Evolutionary conservation across 1,140 invertebrate genomes (phyloP), one percentile per base, ranked within the genome.

Genomic region (Aphidius ervi): DNA sequence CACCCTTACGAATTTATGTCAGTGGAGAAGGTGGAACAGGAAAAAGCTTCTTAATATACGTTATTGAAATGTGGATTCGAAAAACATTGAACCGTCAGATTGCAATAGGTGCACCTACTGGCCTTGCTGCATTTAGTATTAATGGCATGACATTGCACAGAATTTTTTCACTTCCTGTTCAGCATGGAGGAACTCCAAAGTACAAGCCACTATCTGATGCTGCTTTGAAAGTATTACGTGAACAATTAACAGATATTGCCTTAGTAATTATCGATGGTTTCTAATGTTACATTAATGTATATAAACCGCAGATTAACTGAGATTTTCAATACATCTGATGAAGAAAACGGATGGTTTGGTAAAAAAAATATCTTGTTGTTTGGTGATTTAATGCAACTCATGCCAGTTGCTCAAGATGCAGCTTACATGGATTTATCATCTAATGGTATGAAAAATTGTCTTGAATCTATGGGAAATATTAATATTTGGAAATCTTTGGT

Each of bases 331-430:
- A 57, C 58, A 20, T 6, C 42, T 58, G 56, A 65, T n/a, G 10
- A 62, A 67, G 47, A 47, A 20, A 37, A 67, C 58, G 66, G 64
- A 5, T 63, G 61, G 58, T 67, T 67, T 50, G 64, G 63, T 8
- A 41, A 40, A 42, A 62, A 60, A 41, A 54, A 72, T 58, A 55
- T 57, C 65, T 59, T 64, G 66, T n/a, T 71, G 9, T 67, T 70
- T 63, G 68, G 69, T 6, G 70, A 74, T 61, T 67, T 72, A 50
- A 58, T 73, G n/a, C 73, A 74, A 66, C 62, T 76, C 37, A 71
- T 70, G 10, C 68, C 71, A 9, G 68, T 75, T 10, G 59, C 60
- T 37, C 68, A 67, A 61, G 53, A 69, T 46, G 59, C 67, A 8
- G 46, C 65, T 9, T 71, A 68, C 59, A 43, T 69, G 54, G 39